These are phyloP conservation scores for Bambusicola thoracicus DNA, from an alignment of 2,113 vertebrate genomes.

Conservation along the genomic window DNA sequence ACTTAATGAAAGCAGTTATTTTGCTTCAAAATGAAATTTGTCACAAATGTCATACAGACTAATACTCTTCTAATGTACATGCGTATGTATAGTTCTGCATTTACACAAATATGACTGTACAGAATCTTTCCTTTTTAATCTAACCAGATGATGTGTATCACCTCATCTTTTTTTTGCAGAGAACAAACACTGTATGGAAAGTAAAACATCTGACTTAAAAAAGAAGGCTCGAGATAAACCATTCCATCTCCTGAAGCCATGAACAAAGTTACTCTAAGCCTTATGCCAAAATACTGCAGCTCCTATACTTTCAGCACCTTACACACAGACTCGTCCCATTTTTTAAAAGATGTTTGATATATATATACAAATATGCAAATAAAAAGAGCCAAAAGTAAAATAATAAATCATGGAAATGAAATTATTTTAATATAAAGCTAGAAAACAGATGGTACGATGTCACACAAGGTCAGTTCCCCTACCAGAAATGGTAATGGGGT, in stretches of 20 bases:
- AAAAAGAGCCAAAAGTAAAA: background rate
- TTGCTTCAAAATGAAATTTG: background rate
- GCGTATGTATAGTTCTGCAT: background rate
- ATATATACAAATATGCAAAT: background rate
- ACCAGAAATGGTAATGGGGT: background rate
- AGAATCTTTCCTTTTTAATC: background rate
- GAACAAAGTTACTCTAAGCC: background rate
- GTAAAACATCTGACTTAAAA: background rate
- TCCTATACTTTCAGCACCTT: background rate
- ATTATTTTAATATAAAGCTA: background rate
- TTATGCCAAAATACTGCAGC: background rate
- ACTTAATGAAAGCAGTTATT: conserved; percentile 13
- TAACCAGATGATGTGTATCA: background rate
- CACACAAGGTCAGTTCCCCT: background rate
- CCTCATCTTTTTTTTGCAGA: background rate
- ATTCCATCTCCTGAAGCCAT: background rate
- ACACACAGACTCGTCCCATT: background rate
- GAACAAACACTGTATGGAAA: background rate
- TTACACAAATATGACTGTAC: background rate
- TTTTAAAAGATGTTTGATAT: background rate
- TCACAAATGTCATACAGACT: background rate
- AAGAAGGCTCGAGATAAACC: background rate
- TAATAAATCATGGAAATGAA: background rate
- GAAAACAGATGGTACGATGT: background rate
- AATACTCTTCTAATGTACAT: background rate